Percentiles rank a stretch among this genome's conserved stretches.
phyloP scores from a whole-genome alignment of 2,113 vertebrate genomes.

The Paralichthys olivaceus region DNA sequence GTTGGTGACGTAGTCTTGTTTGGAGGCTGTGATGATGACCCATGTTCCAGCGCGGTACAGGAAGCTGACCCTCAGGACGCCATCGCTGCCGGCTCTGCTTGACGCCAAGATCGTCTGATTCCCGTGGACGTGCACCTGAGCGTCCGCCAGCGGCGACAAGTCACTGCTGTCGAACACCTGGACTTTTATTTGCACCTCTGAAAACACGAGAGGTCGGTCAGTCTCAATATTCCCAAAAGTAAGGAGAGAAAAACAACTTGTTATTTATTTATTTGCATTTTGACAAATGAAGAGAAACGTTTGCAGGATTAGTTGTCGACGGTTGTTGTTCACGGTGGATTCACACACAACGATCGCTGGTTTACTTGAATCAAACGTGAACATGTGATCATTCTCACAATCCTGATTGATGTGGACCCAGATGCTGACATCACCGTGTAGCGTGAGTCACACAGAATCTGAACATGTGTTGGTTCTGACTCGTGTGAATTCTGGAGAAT shows the following conservation, averaged over 20 bases:
- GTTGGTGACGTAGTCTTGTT: conserved; percentile 91
- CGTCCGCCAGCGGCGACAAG: conserved; percentile 87
- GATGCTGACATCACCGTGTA: no score
- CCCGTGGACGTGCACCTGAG: conserved; percentile 88
- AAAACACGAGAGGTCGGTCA: background rate
- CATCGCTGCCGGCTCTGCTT: conserved; percentile 84
- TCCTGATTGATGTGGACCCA: no score
- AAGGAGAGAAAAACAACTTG: background rate
- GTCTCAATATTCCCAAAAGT: no score
- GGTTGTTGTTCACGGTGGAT: no score
- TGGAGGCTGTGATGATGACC: conserved; percentile 89
- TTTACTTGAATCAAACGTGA: no score
- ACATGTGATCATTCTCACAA: no score
- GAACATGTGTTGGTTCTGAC: no score
- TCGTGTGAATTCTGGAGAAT: no score
- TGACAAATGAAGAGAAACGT: no score
- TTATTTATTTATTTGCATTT: no score
- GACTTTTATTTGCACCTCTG: conserved; percentile 95
- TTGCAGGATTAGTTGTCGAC: no score
- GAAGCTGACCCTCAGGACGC: conserved; percentile 85
- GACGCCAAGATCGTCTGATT: conserved; percentile 88
- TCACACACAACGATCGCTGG: no score
- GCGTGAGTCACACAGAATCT: background rate
- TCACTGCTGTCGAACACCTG: conserved; percentile 95
- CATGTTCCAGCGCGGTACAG: conserved; percentile 90